These are phyloP conservation scores for Rousettus madagascariensis DNA, from an alignment of 2,797 vertebrate genomes.

Conservation along the genomic window DNA sequence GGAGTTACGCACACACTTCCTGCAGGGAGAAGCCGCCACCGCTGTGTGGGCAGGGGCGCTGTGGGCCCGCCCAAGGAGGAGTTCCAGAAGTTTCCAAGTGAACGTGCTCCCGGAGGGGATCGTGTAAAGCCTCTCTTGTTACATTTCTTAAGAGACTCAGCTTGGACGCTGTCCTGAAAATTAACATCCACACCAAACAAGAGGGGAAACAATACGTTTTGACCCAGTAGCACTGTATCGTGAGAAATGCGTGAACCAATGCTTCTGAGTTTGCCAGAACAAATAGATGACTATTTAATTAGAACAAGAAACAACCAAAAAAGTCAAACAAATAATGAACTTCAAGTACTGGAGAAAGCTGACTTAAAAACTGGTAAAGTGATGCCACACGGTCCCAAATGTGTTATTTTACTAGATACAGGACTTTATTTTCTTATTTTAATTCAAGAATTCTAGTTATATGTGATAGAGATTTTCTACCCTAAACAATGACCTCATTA, in stretches of 20 bases:
- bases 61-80: accelerated
- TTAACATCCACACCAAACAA: too few relatives aligned
- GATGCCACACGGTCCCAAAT: too few relatives aligned
- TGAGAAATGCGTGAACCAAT: background rate
- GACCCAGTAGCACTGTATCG: background rate
- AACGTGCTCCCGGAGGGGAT: background rate
- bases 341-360: background rate
- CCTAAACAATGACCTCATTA: background rate
- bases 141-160: background rate
- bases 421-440: background rate
- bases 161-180: background rate
- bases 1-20: accelerated
- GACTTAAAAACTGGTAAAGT: too few relatives aligned
- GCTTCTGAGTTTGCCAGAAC: background rate
- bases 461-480: background rate
- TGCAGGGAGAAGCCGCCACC: accelerated
- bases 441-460: background rate
- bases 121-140: accelerated
- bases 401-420: accelerated
- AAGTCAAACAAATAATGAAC: background rate
- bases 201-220: background rate
- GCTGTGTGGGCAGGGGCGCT: too few relatives aligned
- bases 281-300: too few relatives aligned
- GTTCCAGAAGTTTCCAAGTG: accelerated
- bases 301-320: background rate